Base-by-base conservation (phyloP, 2,113 vertebrate genomes). In the Rhadina sibilatrix region DNA sequence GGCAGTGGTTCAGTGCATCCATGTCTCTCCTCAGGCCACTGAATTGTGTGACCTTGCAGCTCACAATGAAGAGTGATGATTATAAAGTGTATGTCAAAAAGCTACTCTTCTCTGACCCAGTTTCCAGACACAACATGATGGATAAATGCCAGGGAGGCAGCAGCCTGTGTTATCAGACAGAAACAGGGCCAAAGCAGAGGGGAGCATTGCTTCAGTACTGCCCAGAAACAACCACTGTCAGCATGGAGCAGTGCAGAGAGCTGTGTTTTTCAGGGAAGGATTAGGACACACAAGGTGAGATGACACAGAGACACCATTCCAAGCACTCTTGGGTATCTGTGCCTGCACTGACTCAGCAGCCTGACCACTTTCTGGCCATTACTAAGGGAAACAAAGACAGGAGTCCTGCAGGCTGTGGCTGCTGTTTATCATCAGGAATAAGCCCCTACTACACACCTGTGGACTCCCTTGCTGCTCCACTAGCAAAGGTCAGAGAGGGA, bases 1-100 rank as follows among this genome's bases (percentile, higher is more conserved):
- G 94, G 94, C 93, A 94, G 87, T 83, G 68, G 53, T 95, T 96
- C 93, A 96, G 88, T 93, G 78, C 53, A 69, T 96, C 90, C 80
- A 71, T 88, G 87, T 83, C 87, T 95, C 87, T 96, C 92, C 95
- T 97, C 94, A 91, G 95, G 89, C 93, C 94, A 97, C 79, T 49
- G 72, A 91, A 94, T 96, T 35, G 38, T 87, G 61, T 93, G 95
- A 97, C 95, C 94, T 97, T 96, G 91, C 72, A 90, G 53, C 50
- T 84, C 46, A 85, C 56, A 94, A 94, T 87, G 83, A 94, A 96
- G 63, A 93, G 75, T 91, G 90, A 96, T 25, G 19, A 93, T 83
- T 90, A 70, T 52, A 87, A 94, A 96, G 87, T 76, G 76, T 61
- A 90, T 84, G 93, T 97, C 94, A 97, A 93, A 94, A 96, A 95